Evolutionary conservation across 2,797 vertebrate species (phyloP).

Genomic region (Apogon talboti): DNA sequence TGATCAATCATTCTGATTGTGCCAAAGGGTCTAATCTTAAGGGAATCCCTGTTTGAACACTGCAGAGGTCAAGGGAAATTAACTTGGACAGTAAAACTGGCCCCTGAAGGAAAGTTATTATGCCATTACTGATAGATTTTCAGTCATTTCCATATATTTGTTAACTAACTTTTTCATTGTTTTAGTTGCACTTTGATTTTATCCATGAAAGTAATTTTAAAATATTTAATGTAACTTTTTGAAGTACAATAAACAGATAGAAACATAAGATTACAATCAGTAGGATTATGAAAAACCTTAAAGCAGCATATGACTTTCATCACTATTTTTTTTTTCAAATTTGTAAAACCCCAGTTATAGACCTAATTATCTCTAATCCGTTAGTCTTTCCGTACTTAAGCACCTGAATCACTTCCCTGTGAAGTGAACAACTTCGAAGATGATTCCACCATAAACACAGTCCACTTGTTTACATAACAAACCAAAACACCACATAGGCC

Average conservation of each 20-base stretch:
- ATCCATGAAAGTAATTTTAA: not conserved
- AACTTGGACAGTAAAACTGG: constrained; percentile 15
- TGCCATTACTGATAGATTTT: constrained; percentile 12
- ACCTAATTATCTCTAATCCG: too few relatives aligned
- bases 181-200: not conserved
- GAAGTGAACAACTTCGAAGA: too few relatives aligned
- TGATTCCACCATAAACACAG: too few relatives aligned
- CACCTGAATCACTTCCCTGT: too few relatives aligned
- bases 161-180: not conserved
- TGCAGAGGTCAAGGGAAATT: constrained; percentile 32
- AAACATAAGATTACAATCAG: not conserved
- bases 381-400: too few relatives aligned
- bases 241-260: not conserved
- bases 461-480: too few relatives aligned
- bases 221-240: not conserved
- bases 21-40: constrained; percentile 54
- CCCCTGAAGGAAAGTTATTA: not conserved
- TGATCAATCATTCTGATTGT: constrained; percentile 58
- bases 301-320: too few relatives aligned
- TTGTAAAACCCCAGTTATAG: too few relatives aligned
- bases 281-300: not conserved
- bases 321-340: too few relatives aligned
- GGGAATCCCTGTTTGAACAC: constrained; percentile 47
- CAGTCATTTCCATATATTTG: not conserved
- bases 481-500: too few relatives aligned